Evolutionary conservation across 64 coral and sea anemone genomes (phyloP), one percentile per base, ranked within the genome.

Genomic region (Dendrophyllia cribrosa): DNA sequence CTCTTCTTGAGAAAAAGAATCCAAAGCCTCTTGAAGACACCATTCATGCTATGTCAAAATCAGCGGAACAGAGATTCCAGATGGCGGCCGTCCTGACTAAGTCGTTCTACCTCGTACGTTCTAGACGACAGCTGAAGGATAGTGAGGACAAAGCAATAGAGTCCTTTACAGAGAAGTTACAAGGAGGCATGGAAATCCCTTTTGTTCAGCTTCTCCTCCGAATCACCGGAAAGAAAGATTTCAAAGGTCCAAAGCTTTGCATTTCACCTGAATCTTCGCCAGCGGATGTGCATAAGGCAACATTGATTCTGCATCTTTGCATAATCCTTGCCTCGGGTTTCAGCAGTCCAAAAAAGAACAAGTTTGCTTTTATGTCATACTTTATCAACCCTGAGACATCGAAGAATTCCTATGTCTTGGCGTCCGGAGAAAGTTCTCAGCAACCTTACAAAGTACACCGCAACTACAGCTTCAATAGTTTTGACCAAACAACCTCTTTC

Each of bases 61-160:
- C 93, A n/a, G 44, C 63, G 43, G 60, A 83, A 50, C 55, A 48
- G 11, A 94, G 78, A 72, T 34, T 67, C 21, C 70, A 51, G 19
- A 70, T 95, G 75, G 93, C 89, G 58, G 68, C 76, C 50, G 53
- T 72, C 19, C 23, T 91, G 12, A 66, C 91, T 17, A 87, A 94
- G 60, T 81, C 24, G 24, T 98, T 98, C 64, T 98, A 89, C 44
- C 67, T 95, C 2, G 21, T 82, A 62, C 93, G 93, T 51, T 90
- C 96, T 3, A 74, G n/a, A 25, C 87, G 93, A 71, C 79, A 69
- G 43, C 64, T 98, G 25, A 67, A 62, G 34, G 93, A 98, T 51
- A 98, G 89, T 61, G 93, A 98, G 82, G 96, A 98, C 78, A 87
- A 95, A 58, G 86, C 89, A 77, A 79, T 66, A 12, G 84, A 92